phyloP scores from a whole-genome alignment of 2,888 invertebrate genomes.

The Timema podura region DNA sequence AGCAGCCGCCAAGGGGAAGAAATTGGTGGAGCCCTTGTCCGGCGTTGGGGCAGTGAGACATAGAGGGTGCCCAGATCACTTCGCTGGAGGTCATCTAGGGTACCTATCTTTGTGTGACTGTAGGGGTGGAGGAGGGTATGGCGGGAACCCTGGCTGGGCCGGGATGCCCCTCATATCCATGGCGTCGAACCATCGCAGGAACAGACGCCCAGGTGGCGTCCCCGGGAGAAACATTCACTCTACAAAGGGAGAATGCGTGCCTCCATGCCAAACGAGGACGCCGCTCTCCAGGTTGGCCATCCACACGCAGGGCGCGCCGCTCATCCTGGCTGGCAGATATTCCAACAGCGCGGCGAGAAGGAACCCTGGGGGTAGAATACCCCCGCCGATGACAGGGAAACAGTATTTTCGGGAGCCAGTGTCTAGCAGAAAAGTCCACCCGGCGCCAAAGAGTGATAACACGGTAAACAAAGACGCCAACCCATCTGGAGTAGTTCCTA shows the following conservation, averaged over 20 bases:
- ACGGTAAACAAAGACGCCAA: constrained; percentile 26
- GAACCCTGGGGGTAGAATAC: constrained; percentile 32
- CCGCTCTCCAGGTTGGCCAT: constrained; percentile 71
- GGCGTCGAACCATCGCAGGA: constrained; percentile 56
- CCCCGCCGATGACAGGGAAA: not conserved
- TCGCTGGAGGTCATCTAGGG: not conserved
- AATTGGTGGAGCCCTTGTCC: constrained; percentile 16
- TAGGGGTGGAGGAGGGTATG: not conserved
- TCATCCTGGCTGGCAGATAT: constrained; percentile 67
- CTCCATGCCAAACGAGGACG: constrained; percentile 35
- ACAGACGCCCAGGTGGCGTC: not conserved
- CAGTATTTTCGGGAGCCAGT: too few species aligned
- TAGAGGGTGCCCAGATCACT: constrained; percentile 27
- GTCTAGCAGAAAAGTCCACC: not conserved
- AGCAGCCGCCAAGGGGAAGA: constrained; percentile 23
- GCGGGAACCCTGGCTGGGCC: constrained; percentile 54
- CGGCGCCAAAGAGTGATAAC: not conserved
- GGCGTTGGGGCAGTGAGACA: constrained; percentile 7
- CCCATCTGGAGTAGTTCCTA: constrained; percentile 31
- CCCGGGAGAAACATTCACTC: too few species aligned
- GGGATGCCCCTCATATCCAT: constrained; percentile 79
- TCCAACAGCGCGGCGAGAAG: constrained; percentile 49
- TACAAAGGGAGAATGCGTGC: too few species aligned
- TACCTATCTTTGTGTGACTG: not conserved
- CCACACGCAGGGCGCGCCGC: constrained; percentile 81